Conservation (phyloP, 2,113 vertebrate genomes). For the Ctenodactylus gundi region DNA sequence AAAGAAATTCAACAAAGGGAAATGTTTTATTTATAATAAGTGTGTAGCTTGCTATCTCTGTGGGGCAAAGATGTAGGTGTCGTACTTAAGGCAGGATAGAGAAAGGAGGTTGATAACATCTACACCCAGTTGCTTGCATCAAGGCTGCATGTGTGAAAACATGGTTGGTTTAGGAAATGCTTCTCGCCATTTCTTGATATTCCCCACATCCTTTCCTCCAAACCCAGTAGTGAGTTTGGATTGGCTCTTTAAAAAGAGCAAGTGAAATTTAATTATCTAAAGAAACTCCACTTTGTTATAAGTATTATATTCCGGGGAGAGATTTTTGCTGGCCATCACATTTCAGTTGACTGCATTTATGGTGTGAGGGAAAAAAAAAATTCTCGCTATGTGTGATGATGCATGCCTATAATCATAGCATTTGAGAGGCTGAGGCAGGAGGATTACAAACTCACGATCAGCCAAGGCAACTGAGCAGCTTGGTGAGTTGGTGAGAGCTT, state of each 20-base stretch:
- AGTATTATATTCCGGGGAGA: background rate
- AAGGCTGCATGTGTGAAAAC: background rate
- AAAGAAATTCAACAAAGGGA: background rate
- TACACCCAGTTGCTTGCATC: rapidly evolving
- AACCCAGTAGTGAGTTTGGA: background rate
- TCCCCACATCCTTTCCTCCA: background rate
- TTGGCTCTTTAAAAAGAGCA: background rate
- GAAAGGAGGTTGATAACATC: background rate
- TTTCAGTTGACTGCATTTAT: background rate
- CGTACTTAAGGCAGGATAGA: background rate
- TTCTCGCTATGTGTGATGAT: too few relatives aligned
- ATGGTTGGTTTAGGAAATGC: background rate
- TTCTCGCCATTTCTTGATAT: background rate
- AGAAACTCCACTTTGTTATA: background rate
- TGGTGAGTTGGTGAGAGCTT: too few relatives aligned
- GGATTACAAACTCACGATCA: too few relatives aligned
- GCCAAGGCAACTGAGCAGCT: too few relatives aligned
- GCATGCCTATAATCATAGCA: too few relatives aligned
- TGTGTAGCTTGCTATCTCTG: background rate
- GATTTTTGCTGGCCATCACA: background rate
- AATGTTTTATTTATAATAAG: background rate
- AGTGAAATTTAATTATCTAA: slow-evolving; percentile 20
- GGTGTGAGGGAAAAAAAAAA: slow-evolving; percentile 59
- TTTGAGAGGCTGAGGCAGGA: too few relatives aligned
- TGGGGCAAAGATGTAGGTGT: background rate